A percentile compares a stretch with the other conserved stretches of the same genome.
Evolutionary conservation across 2,113 vertebrate species (phyloP).

Genomic region (Proteles cristata): DNA sequence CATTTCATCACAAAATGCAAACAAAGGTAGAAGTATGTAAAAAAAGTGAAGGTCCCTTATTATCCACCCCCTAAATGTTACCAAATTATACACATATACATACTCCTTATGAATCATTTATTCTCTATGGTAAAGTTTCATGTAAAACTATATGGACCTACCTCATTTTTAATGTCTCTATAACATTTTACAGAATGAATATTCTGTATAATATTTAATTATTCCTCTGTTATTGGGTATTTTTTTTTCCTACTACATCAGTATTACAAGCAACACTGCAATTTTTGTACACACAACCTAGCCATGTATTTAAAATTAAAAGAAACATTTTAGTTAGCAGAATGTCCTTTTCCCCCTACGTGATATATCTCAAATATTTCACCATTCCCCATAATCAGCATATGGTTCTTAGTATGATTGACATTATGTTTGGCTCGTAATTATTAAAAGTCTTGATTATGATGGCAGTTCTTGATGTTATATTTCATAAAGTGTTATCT

Average conservation of each 20-base stretch:
- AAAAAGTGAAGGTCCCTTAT: background rate
- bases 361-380: slow-evolving; percentile 71
- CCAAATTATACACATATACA: background rate
- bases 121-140: background rate
- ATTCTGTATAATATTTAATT: background rate
- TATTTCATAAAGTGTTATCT: slow-evolving; percentile 67
- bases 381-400: slow-evolving; percentile 12
- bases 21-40: background rate
- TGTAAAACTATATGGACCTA: background rate
- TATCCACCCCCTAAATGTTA: background rate
- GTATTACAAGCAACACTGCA: background rate
- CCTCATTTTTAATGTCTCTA: background rate
- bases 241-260: background rate
- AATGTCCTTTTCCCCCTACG: background rate
- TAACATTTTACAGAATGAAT: background rate
- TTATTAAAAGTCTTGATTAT: slow-evolving; percentile 75
- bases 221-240: background rate
- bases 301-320: slow-evolving; percentile 18
- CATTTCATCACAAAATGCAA: background rate
- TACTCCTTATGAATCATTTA: background rate
- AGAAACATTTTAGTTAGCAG: background rate
- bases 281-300: background rate
- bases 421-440: slow-evolving; percentile 77
- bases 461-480: background rate
- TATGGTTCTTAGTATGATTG: slow-evolving; percentile 71